Percentiles rank a stretch among this genome's conserved stretches.
These are phyloP conservation scores for Ibycter americanus DNA, from an alignment of 2,797 vertebrate species.

Conservation along the genomic window DNA sequence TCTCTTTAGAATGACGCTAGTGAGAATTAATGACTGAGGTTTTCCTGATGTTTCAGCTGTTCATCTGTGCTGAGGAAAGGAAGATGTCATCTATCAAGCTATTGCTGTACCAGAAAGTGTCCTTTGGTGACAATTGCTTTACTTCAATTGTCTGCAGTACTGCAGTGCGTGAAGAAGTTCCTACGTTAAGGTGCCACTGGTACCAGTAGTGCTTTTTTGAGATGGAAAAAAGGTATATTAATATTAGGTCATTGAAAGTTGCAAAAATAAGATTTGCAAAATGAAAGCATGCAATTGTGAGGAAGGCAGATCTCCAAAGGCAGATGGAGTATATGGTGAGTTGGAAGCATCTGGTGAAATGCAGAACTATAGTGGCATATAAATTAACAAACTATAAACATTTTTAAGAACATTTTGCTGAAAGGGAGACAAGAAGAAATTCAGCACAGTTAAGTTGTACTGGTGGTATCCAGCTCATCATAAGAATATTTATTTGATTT, in stretches of 20 bases:
- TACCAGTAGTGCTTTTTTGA: background rate
- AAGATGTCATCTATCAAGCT: background rate
- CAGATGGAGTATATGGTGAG: background rate
- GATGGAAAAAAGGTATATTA: background rate
- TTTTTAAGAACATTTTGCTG: background rate
- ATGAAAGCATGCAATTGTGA: background rate
- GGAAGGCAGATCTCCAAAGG: background rate
- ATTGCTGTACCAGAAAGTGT: background rate
- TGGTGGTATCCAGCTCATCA: background rate
- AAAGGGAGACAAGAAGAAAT: background rate
- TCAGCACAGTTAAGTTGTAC: background rate
- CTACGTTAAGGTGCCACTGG: background rate
- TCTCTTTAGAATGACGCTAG: background rate
- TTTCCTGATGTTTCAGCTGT: background rate
- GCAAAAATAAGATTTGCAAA: background rate
- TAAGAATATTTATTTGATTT: background rate
- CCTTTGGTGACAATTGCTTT: background rate
- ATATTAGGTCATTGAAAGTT: background rate
- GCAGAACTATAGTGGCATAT: background rate
- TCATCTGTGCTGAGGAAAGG: background rate
- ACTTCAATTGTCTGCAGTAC: background rate
- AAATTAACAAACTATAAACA: background rate
- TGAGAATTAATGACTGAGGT: background rate
- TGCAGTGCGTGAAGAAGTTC: background rate
- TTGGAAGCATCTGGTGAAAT: background rate